Evolutionary conservation across 2,888 invertebrate species (phyloP).

Genomic region (Eucera pruinosa): DNA sequence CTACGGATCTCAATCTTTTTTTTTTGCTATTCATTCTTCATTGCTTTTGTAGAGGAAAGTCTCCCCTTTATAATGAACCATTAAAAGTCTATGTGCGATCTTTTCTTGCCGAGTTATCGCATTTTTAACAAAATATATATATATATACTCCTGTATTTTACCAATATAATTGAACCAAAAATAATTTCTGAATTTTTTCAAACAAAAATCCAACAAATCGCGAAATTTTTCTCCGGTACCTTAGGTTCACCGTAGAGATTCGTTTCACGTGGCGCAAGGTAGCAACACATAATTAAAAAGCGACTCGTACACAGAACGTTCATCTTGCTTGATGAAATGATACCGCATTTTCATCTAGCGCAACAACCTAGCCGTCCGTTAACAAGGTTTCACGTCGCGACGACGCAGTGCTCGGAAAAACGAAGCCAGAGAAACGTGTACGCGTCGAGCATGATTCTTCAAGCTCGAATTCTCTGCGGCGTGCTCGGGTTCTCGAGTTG

Average conservation of each 20-base stretch:
- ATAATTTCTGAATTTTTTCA: no score
- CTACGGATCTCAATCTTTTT: no score
- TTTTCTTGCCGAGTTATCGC: no score
- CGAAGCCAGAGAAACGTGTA: conserved; percentile 15
- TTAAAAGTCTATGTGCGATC: no score
- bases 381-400: conserved; percentile 5
- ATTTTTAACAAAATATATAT: no score
- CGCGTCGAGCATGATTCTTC: conserved; percentile 31
- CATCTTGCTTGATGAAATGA: not conserved
- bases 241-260: not conserved
- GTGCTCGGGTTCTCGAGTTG: conserved; percentile 36
- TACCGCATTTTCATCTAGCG: not conserved
- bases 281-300: not conserved
- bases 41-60: no score
- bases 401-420: not conserved
- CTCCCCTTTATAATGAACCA: no score
- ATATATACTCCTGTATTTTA: no score
- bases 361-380: not conserved
- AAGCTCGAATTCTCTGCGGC: conserved; percentile 45
- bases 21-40: no score
- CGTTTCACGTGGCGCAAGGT: no score
- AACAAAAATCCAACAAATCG: not conserved
- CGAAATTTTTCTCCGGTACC: not conserved
- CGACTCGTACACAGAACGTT: not conserved
- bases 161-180: no score